A percentile compares a stretch with the other conserved stretches of the same genome.
phyloP scores from a whole-genome alignment of 2,113 vertebrate genomes.

The Sinosuthora webbiana region DNA sequence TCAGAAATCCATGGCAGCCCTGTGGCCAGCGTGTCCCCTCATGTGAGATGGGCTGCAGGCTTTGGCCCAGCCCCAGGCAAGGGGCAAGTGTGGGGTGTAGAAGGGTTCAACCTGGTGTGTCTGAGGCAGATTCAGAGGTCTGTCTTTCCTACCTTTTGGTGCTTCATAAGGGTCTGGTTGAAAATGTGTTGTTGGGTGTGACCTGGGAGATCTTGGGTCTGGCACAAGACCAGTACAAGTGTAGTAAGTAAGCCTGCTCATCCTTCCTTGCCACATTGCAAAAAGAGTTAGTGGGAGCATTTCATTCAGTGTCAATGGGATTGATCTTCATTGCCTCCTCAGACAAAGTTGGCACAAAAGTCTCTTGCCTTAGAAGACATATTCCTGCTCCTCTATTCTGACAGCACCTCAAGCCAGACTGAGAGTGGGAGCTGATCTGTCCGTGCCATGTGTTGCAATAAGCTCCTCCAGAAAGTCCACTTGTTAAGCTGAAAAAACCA shows the following conservation, averaged over 20 bases:
- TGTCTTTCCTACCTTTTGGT: neutral
- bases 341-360: neutral
- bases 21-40: neutral
- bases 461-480: neutral
- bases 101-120: neutral
- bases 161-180: neutral
- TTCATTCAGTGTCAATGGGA: neutral
- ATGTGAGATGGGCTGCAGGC: neutral
- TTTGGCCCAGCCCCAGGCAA: neutral
- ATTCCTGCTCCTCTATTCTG: neutral
- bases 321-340: neutral
- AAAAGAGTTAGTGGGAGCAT: neutral
- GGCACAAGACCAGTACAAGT: accelerated
- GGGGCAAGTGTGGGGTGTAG: neutral
- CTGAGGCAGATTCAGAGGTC: neutral
- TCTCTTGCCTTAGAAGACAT: neutral
- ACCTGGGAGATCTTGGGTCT: neutral
- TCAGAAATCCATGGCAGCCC: neutral
- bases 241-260: neutral
- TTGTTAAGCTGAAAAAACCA: neutral
- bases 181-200: neutral
- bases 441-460: neutral
- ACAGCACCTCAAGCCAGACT: neutral
- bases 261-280: neutral
- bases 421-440: neutral